A percentile compares a stretch with the other conserved stretches of the same genome.
Conservation (phyloP, 1,140 invertebrate species). For the Drosophila rufa region DNA sequence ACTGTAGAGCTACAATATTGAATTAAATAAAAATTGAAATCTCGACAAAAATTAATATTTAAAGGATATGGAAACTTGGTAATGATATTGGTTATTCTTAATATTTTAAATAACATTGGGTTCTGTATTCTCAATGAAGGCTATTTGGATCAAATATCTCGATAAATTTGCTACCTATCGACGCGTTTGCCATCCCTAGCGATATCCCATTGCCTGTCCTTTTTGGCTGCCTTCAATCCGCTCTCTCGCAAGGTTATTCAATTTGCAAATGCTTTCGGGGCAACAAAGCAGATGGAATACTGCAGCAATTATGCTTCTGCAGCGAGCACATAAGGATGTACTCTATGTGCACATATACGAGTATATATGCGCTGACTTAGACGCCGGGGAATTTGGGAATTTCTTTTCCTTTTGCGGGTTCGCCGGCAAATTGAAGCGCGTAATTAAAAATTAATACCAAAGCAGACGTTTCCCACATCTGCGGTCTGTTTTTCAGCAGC, state of each 20-base stretch:
- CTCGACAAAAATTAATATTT: too few species aligned
- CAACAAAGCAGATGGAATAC: slow-evolving; percentile 62
- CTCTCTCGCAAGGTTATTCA: slow-evolving; percentile 49
- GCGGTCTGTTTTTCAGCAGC: slow-evolving; percentile 32
- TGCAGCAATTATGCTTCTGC: slow-evolving; percentile 55
- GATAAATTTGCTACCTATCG: background rate
- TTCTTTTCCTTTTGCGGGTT: slow-evolving; percentile 20
- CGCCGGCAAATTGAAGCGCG: slow-evolving; percentile 56
- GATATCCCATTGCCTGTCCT: background rate
- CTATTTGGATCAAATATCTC: background rate
- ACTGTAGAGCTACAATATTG: too few species aligned
- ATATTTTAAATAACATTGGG: background rate
- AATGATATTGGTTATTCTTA: too few species aligned
- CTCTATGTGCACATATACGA: background rate
- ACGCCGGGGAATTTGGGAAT: slow-evolving; percentile 17
- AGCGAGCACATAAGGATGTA: slow-evolving; percentile 13
- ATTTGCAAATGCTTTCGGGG: slow-evolving; percentile 55
- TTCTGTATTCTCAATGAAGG: background rate
- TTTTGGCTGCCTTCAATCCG: slow-evolving; percentile 10
- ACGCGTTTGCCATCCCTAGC: background rate
- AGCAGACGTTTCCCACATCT: slow-evolving; percentile 41
- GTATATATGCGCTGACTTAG: slow-evolving; percentile 10
- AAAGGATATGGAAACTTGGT: background rate
- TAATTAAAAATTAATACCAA: slow-evolving; percentile 70
- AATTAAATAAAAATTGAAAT: too few species aligned